Evolutionary conservation across 2,888 invertebrate species (phyloP).

Genomic region (Empis livida): DNA sequence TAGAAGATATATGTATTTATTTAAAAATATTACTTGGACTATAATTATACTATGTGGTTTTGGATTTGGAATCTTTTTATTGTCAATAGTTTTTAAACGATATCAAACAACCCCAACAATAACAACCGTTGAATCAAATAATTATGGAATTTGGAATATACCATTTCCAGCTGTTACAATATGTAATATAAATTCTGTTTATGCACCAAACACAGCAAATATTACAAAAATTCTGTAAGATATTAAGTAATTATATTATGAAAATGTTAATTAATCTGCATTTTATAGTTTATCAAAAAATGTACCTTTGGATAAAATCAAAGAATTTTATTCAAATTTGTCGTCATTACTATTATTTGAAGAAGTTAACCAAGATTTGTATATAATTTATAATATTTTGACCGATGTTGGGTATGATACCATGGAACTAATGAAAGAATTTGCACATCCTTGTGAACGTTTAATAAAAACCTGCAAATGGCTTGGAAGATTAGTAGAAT

Average conservation of each 20-base stretch:
- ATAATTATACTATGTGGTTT: slow-evolving; percentile 13
- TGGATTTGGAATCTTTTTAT: slow-evolving; percentile 16
- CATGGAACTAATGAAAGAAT: slow-evolving; percentile 14
- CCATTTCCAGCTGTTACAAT: slow-evolving; percentile 52
- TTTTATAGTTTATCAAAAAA: neutral
- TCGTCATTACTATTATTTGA: slow-evolving; percentile 2
- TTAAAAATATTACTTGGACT: slow-evolving; percentile 7
- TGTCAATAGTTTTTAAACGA: slow-evolving; percentile 17
- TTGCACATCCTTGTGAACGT: slow-evolving; percentile 13
- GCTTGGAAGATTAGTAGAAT: slow-evolving; percentile 20
- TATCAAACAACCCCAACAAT: slow-evolving; percentile 21
- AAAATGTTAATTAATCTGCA: neutral
- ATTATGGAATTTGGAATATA: slow-evolving; percentile 51
- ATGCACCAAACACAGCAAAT: slow-evolving; percentile 34
- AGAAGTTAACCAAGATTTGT: slow-evolving; percentile 12
- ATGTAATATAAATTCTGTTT: slow-evolving; percentile 47
- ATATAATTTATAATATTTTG: slow-evolving; percentile 15
- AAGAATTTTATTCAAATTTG: slow-evolving; percentile 3
- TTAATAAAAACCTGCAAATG: slow-evolving; percentile 17
- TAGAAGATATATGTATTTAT: neutral
- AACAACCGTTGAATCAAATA: slow-evolving; percentile 41
- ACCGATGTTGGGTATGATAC: slow-evolving; percentile 27
- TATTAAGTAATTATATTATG: neutral
- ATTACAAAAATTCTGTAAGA: slow-evolving; percentile 42
- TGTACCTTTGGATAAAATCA: neutral